A percentile compares a stretch with the other conserved stretches of the same genome.
phyloP scores from a whole-genome alignment of 2,888 invertebrate species.

The Hoplodrina ambigua region DNA sequence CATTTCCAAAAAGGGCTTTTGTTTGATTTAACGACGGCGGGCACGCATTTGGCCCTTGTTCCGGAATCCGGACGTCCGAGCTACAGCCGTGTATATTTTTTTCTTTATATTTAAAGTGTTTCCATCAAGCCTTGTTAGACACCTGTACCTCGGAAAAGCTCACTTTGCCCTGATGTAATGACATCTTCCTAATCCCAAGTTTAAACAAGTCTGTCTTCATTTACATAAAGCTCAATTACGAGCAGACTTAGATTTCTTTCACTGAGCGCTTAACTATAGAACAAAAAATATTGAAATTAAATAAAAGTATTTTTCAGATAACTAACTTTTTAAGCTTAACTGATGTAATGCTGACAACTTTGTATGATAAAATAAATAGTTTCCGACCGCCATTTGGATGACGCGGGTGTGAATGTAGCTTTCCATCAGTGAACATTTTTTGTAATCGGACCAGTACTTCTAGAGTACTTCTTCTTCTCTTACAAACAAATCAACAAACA shows the following conservation, averaged over 20 bases:
- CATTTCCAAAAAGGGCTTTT: constrained; percentile 60
- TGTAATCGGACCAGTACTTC: too few relatives aligned
- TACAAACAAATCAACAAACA: too few relatives aligned
- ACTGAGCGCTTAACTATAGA: neutral
- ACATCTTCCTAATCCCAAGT: constrained; percentile 59
- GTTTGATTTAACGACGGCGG: constrained; percentile 64
- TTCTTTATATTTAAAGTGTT: constrained; percentile 55
- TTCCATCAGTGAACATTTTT: too few relatives aligned
- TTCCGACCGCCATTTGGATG: too few relatives aligned
- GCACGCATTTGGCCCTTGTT: constrained; percentile 57
- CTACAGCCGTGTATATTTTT: constrained; percentile 34
- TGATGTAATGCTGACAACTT: too few relatives aligned
- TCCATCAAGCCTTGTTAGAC: constrained; percentile 47
- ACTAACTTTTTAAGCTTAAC: too few relatives aligned
- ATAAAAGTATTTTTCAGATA: too few relatives aligned
- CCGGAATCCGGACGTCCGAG: constrained; percentile 39
- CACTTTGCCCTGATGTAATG: constrained; percentile 45
- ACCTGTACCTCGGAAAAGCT: constrained; percentile 59
- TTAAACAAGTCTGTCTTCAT: constrained; percentile 52
- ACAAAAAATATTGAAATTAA: too few relatives aligned
- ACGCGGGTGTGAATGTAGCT: too few relatives aligned
- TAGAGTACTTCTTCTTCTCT: too few relatives aligned
- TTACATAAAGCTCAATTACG: constrained; percentile 18
- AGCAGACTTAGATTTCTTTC: neutral
- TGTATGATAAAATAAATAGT: too few relatives aligned